Base-by-base conservation (phyloP, 1,140 invertebrate genomes). In the Penaeus vannamei region DNA sequence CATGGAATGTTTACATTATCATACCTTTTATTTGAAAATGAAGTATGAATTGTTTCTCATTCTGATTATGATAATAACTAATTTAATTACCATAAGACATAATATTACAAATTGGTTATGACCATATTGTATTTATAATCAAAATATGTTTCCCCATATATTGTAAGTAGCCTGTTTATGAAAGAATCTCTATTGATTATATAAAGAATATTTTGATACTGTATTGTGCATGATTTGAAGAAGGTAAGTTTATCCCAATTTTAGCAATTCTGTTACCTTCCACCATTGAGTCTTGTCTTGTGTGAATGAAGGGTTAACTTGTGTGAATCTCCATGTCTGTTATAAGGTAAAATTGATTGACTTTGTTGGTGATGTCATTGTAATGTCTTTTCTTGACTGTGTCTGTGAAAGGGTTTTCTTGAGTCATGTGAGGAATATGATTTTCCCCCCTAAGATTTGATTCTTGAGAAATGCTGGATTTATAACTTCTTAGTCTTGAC, bases 151-250 rank as follows among this genome's bases (percentile, higher is more conserved):
- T 80, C 60, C 62, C 66, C 83, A 82, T 87, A 46, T 82, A 82
- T 81, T 87, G 77, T 81, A 81, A 87, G 79, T 87, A 83, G 53
- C 83, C 29, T 87, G 66, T 46, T 82, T 69, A n/a, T 66, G 26
- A 87, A 77, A 87, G 46, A 42, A 66, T 83, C 42, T 87, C 66
- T 69, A 46, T 29, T 82, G 69, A 69, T 82, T 87, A 82, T 61
- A 82, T 66, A 82, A 81, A 87, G 79, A 53, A 69, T 87, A 87
- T 87, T 87, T 87, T 87, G 79, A 83, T 87, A 87, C 79, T 69
- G 86, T 87, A 82, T 66, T 60, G 66, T 83, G 79, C 79, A 87
- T 72, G 76, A 87, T 59, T 42, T 80, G 59, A 66, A 42, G 64
- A 87, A 87, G 86, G 86, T 87, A 87, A 87, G 86, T 87, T 87